Evolutionary conservation across 2,888 invertebrate genomes (phyloP).

Genomic region (Pterostichus niger): DNA sequence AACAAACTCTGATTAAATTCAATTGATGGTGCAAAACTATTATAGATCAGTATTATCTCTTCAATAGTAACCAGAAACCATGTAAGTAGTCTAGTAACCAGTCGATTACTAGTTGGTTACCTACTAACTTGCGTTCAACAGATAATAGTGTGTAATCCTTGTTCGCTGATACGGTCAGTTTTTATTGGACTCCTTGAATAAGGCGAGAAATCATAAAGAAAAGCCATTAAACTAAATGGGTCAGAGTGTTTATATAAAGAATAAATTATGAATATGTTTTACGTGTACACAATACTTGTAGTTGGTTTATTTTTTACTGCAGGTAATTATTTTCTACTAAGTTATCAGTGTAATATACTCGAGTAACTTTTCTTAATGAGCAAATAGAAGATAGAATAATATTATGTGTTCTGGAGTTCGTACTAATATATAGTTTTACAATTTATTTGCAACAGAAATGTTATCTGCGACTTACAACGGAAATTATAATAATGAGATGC

Average conservation of each 20-base stretch:
- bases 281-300: constrained; percentile 40
- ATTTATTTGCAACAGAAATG: constrained; percentile 46
- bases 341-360: constrained; percentile 47
- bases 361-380: constrained; percentile 56
- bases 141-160: constrained; percentile 52
- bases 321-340: constrained; percentile 49
- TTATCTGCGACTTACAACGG: constrained; percentile 22
- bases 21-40: constrained; percentile 25
- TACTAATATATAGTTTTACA: constrained; percentile 2
- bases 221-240: constrained; percentile 44
- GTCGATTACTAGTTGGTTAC: constrained; percentile 30
- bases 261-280: constrained; percentile 52
- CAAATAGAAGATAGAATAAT: constrained; percentile 45
- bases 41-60: constrained; percentile 27
- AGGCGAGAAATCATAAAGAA: constrained; percentile 47
- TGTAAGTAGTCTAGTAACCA: constrained; percentile 35
- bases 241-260: constrained; percentile 36
- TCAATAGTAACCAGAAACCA: constrained; percentile 3
- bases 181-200: constrained; percentile 20
- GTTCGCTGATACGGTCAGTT: constrained; percentile 18
- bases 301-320: constrained; percentile 34
- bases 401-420: constrained; percentile 51
- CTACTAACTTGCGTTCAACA: constrained; percentile 4
- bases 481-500: constrained; percentile 49
- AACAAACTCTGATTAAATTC: constrained; percentile 17